phyloP scores from a whole-genome alignment of 2,888 invertebrate species.

The Isoperla grammatica region DNA sequence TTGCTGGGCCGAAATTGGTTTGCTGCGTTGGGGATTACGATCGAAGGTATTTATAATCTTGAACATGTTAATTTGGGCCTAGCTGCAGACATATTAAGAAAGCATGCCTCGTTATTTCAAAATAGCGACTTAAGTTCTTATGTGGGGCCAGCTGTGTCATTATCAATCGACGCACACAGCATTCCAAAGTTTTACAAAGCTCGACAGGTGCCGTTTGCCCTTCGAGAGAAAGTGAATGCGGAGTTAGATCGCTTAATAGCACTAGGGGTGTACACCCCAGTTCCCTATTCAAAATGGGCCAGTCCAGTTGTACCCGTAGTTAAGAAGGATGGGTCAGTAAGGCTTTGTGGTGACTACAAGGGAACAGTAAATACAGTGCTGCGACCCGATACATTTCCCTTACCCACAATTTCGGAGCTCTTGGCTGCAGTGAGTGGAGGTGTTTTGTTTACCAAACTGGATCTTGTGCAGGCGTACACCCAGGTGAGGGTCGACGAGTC shows the following conservation, averaged over 20 bases:
- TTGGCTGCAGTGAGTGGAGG: constrained; percentile 21
- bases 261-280: background rate
- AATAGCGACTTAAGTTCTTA: no score
- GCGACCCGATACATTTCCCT: constrained; percentile 21
- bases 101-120: no score
- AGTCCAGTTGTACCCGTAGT: constrained; percentile 24
- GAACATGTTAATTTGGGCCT: no score
- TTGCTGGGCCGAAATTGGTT: no score
- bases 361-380: constrained; percentile 23
- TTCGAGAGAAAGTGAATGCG: constrained; percentile 33
- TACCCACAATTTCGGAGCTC: constrained; percentile 25
- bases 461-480: constrained; percentile 9
- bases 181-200: background rate
- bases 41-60: no score
- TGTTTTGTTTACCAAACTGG: no score
- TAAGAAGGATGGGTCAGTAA: constrained; percentile 21
- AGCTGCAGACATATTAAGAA: no score
- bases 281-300: constrained; percentile 23
- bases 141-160: no score
- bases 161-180: background rate
- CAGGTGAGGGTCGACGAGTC: constrained; percentile 7
- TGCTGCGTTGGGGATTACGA: no score
- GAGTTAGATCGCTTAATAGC: constrained; percentile 30
- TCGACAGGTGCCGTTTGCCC: constrained; percentile 35
- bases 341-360: constrained; percentile 30